phyloP scores from a whole-genome alignment of 2,888 invertebrate species.

The Candidula unifasciata region DNA sequence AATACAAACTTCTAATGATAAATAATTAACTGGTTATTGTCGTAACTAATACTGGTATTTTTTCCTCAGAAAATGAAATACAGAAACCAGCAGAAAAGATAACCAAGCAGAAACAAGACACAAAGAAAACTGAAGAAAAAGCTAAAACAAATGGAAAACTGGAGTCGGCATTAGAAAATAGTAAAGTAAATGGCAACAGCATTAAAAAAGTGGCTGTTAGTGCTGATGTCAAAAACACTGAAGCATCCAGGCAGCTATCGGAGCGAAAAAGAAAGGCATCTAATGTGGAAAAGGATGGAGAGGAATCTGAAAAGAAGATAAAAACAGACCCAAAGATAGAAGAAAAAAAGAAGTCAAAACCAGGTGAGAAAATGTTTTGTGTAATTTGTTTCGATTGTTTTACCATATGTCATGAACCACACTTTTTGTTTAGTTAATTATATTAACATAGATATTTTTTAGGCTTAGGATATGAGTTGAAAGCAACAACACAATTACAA shows the following conservation, averaged over 20 bases:
- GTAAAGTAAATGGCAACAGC: conserved; percentile 39
- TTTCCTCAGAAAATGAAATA: conserved; percentile 28
- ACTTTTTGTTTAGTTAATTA: too few species aligned
- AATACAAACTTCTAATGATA: too few species aligned
- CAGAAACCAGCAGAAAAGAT: conserved; percentile 24
- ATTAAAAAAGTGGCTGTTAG: conserved; percentile 58
- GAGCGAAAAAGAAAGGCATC: conserved; percentile 53
- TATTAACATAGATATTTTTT: too few species aligned
- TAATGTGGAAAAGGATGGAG: conserved; percentile 40
- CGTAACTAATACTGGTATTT: background rate
- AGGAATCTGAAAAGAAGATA: background rate
- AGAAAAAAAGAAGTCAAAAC: conserved; percentile 25
- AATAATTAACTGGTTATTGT: too few species aligned
- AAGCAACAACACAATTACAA: too few species aligned
- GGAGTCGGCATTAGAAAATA: conserved; percentile 26
- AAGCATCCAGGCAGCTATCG: conserved; percentile 54
- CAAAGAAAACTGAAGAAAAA: conserved; percentile 43
- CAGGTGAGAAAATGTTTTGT: conserved; percentile 17
- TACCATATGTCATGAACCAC: too few species aligned
- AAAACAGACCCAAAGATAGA: background rate
- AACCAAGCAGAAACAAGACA: conserved; percentile 15
- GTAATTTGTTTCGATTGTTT: conserved; percentile 9
- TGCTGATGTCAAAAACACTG: conserved; percentile 62
- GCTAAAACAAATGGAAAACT: conserved; percentile 35
- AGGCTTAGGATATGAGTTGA: too few species aligned